Evolutionary conservation across 2,797 vertebrate genomes (phyloP).

Genomic region (Gallinago solitaria): DNA sequence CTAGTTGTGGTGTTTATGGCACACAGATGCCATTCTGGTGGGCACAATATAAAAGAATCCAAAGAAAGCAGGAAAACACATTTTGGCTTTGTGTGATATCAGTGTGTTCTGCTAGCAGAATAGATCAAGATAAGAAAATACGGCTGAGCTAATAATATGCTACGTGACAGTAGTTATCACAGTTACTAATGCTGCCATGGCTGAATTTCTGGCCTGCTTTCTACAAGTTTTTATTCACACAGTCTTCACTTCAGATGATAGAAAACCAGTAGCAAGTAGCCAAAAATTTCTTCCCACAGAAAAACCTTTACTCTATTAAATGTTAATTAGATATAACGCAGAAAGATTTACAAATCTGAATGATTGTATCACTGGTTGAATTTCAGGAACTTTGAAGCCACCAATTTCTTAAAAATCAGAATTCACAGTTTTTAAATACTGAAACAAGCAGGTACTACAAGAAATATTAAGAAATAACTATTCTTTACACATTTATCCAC

Average conservation of each 20-base stretch:
- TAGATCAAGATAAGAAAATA: background rate
- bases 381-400: background rate
- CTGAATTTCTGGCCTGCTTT: background rate
- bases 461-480: background rate
- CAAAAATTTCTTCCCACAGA: background rate
- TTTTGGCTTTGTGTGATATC: background rate
- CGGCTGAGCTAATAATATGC: background rate
- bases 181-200: background rate
- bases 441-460: background rate
- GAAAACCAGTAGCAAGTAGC: background rate
- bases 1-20: background rate
- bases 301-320: background rate
- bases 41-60: background rate
- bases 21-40: background rate
- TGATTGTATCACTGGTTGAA: background rate
- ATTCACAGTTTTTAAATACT: background rate
- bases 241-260: background rate
- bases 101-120: background rate
- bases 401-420: background rate
- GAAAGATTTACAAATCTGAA: background rate
- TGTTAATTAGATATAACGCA: background rate
- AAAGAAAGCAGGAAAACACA: background rate
- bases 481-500: background rate
- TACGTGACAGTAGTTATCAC: fast-evolving
- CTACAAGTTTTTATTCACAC: background rate